Conservation (phyloP, 2,888 invertebrate genomes). For the Spialia ferax region DNA sequence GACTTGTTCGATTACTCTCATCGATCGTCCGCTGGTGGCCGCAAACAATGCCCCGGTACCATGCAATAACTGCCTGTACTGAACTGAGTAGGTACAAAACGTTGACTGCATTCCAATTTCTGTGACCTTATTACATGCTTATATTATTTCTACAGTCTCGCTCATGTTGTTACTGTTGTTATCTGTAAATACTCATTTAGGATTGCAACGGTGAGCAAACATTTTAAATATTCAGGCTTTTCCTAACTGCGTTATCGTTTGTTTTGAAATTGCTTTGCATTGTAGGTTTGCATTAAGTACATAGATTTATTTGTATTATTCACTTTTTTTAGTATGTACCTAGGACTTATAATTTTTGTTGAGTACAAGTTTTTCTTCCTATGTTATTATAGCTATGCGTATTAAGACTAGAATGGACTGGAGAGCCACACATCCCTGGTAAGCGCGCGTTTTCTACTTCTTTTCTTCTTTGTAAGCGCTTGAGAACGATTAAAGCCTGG, state of each 20-base stretch:
- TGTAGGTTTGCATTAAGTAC: too few species aligned
- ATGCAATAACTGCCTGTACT: slow-evolving; percentile 34
- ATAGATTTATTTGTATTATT: too few species aligned
- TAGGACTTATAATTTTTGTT: background rate
- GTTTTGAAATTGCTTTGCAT: background rate
- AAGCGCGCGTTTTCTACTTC: too few species aligned
- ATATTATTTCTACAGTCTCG: slow-evolving; percentile 35
- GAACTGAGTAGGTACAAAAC: slow-evolving; percentile 32
- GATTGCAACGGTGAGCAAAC: slow-evolving; percentile 13
- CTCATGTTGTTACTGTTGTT: slow-evolving; percentile 32
- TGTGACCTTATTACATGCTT: slow-evolving; percentile 40
- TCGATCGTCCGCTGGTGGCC: background rate
- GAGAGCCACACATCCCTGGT: too few species aligned
- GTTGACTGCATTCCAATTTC: slow-evolving; percentile 39
- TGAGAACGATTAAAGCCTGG: too few species aligned
- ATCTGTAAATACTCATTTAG: slow-evolving; percentile 25
- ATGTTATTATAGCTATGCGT: too few species aligned
- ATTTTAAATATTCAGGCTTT: slow-evolving; percentile 5
- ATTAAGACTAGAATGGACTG: too few species aligned
- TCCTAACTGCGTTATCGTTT: slow-evolving; percentile 9
- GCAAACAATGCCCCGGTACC: slow-evolving; percentile 17
- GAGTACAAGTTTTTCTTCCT: background rate
- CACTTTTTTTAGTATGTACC: too few species aligned
- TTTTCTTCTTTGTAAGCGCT: too few species aligned
- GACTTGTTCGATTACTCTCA: slow-evolving; percentile 18